A percentile compares a stretch with the other conserved stretches of the same genome.
Evolutionary conservation across 2,797 vertebrate genomes (phyloP).

Genomic region (Chiloscyllium punctatum): DNA sequence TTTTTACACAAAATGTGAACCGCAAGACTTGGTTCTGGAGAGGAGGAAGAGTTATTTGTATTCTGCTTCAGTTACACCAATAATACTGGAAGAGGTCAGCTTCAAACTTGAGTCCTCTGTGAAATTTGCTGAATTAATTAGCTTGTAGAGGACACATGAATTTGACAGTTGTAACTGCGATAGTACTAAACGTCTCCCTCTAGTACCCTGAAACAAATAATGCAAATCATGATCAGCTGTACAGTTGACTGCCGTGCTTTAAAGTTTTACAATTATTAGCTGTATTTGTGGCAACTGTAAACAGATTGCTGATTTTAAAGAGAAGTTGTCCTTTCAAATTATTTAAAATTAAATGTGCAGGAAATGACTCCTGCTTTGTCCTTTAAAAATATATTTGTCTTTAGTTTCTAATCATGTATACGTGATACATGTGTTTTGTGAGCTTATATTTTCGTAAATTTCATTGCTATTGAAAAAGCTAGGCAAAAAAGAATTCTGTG

Average conservation of each 20-base stretch:
- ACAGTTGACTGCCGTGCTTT: background rate
- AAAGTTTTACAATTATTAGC: background rate
- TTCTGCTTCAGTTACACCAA: background rate
- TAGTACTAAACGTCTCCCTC: background rate
- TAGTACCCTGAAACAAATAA: background rate
- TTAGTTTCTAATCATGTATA: background rate
- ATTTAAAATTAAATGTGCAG: background rate
- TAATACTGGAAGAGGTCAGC: background rate
- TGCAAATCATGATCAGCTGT: background rate
- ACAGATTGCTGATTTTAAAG: background rate
- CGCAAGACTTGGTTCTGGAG: background rate
- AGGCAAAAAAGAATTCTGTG: background rate
- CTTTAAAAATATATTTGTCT: background rate
- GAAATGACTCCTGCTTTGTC: background rate
- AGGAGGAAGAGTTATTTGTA: background rate
- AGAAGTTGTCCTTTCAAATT: background rate
- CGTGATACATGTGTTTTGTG: background rate
- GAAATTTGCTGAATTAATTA: slow-evolving; percentile 20
- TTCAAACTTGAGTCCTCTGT: background rate
- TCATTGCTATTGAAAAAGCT: slow-evolving; percentile 17
- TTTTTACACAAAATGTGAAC: background rate
- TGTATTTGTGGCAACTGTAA: background rate
- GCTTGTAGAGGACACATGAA: background rate
- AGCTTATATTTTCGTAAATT: background rate
- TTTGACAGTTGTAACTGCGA: background rate